Evolutionary conservation across 1,140 invertebrate genomes (phyloP).

Genomic region (Aphelenchoides besseyi): DNA sequence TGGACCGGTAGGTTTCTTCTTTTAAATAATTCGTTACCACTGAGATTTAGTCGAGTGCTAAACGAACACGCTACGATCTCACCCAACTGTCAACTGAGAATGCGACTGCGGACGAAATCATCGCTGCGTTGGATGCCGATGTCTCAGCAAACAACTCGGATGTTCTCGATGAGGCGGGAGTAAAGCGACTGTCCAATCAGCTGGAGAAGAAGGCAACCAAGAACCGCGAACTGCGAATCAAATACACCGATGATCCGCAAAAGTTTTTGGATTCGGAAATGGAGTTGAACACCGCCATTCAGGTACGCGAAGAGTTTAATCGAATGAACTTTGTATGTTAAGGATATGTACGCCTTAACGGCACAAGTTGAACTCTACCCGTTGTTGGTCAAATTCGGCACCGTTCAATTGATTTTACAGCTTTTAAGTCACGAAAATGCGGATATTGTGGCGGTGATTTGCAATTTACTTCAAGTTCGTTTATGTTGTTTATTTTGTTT

Average conservation of each 20-base stretch:
- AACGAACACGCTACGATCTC: neutral
- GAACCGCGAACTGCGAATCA: constrained; percentile 97
- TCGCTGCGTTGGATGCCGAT: constrained; percentile 15
- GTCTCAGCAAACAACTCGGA: neutral
- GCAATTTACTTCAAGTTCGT: constrained; percentile 72
- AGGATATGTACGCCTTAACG: constrained; percentile 82
- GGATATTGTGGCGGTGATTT: constrained; percentile 72
- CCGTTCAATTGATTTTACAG: constrained; percentile 83
- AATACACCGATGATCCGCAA: constrained; percentile 91
- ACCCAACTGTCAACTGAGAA: constrained; percentile 8
- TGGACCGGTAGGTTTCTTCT: neutral
- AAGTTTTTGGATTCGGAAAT: constrained; percentile 99
- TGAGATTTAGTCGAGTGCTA: neutral
- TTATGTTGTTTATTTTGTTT: constrained; percentile 17
- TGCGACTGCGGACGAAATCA: constrained; percentile 12
- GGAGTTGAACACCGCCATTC: constrained; percentile 83
- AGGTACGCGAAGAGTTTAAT: constrained; percentile 65
- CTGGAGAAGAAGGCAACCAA: constrained; percentile 90
- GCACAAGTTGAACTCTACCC: constrained; percentile 93
- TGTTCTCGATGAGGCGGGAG: constrained; percentile 5
- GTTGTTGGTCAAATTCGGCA: constrained; percentile 80
- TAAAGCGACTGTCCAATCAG: constrained; percentile 40
- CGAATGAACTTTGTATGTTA: constrained; percentile 31
- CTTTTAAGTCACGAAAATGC: constrained; percentile 93
- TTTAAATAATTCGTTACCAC: neutral